Base-by-base conservation (phyloP, 1,140 invertebrate species). In the Carposina sasakii region DNA sequence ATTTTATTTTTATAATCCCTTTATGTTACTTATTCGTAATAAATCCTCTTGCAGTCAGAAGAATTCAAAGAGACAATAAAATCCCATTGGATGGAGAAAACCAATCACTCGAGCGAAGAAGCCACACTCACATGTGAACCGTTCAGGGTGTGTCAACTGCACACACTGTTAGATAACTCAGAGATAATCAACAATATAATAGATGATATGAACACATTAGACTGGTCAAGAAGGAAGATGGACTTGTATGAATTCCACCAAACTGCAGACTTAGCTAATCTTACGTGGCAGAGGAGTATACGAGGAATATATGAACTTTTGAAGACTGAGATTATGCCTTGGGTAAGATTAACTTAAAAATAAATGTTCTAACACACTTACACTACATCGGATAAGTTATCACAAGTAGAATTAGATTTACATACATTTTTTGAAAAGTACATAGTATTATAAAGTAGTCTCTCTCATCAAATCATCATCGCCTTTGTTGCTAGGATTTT, bases 161-260 rank as follows among this genome's bases (percentile, higher is more conserved):
- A 89, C 13, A 85, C 91, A 60, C 86, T 92, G 49, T 50, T 91
- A 12, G 70, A 71, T 2, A 85, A 86, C 48, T 52, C 78, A 0
- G 68, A 81, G 12, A 83, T 89, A 16, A 85, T 91, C 24, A 84
- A 89, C 33, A 84, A 89, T 45, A 85, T 90, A 22, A 81, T 90
- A 41, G 82, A 89, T 19, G 87, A 90, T 55, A 87, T 91, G 67
- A 89, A 89, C 52, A 83, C 88, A n/a, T 59, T 91, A n/a, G 85
- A 89, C 22, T 91, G 89, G 88, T 87, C 86, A 20, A 77, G 86
- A 22, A 87, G 90, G 48, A 89, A 87, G 49, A 89, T 91, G 85
- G 91, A 93, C 57, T 68, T 93, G 0, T 92, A 91, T 64, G 90
- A 92, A 69, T 92, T 92, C 67, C 89, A 91, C 50, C 90, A 91